Conservation (phyloP, 2,797 vertebrate genomes). For the Leuciscus waleckii region DNA sequence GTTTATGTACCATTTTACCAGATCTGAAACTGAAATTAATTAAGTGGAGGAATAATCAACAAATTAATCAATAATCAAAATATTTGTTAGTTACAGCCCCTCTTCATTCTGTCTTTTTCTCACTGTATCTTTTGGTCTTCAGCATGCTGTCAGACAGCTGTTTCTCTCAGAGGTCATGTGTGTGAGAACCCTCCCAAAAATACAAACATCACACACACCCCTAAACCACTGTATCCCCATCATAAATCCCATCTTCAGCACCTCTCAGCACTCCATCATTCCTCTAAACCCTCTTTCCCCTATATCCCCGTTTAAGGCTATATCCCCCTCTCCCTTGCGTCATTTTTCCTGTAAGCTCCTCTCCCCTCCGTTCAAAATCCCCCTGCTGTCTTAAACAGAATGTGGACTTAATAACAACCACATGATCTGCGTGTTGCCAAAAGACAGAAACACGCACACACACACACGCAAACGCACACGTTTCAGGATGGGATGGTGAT, state of each 20-base stretch:
- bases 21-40: not conserved
- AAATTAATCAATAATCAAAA: not conserved
- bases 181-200: constrained; percentile 1
- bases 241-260: constrained; percentile 53
- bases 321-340: not conserved
- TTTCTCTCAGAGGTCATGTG: not conserved
- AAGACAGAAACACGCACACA: constrained; percentile 27
- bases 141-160: constrained; percentile 22
- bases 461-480: not conserved
- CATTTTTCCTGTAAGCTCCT: constrained; percentile 43
- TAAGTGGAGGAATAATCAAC: not conserved
- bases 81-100: not conserved
- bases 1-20: not conserved
- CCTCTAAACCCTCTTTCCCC: constrained; percentile 26
- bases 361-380: constrained; percentile 55
- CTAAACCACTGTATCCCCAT: constrained; percentile 9
- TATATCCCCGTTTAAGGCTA: constrained; percentile 23
- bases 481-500: not conserved
- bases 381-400: constrained; percentile 67
- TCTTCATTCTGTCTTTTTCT: not conserved
- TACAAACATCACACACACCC: constrained; percentile 23
- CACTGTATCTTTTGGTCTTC: not conserved
- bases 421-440: constrained; percentile 70
- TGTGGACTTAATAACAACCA: constrained; percentile 74
- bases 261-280: constrained; percentile 45